These are phyloP conservation scores for Sorex maritimensis DNA, from an alignment of 2,797 vertebrate genomes.

Conservation along the genomic window DNA sequence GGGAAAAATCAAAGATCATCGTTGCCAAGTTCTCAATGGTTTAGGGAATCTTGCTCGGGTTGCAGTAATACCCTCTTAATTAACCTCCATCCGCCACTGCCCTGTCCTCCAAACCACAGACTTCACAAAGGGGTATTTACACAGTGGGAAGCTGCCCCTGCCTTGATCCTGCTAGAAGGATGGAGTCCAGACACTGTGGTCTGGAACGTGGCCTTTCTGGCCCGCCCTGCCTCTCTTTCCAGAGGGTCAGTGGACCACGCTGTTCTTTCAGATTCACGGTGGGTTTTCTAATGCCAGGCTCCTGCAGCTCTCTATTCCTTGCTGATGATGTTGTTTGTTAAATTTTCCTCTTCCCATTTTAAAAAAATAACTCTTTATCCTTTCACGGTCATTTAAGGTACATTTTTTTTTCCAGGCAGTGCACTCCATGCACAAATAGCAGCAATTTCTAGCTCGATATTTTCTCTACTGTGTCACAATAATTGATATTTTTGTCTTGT, in stretches of 20 bases:
- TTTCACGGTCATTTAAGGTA: not conserved
- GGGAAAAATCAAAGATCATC: not conserved
- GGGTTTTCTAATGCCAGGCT: not conserved
- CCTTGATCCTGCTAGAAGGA: not conserved
- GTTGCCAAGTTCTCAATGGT: not conserved
- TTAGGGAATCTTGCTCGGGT: slow-evolving; percentile 27
- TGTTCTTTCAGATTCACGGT: not conserved
- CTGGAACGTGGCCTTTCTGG: not conserved
- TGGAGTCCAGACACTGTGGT: not conserved
- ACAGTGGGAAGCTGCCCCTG: not conserved
- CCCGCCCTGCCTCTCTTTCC: not conserved
- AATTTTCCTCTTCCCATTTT: not conserved
- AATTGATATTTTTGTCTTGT: not conserved
- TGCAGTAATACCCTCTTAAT: not conserved
- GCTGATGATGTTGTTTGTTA: not conserved
- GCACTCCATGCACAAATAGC: not conserved
- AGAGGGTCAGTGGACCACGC: not conserved
- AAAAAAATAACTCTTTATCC: not conserved
- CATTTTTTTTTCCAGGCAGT: not conserved
- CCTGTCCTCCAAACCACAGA: not conserved
- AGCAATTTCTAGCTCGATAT: not conserved
- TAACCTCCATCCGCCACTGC: not conserved
- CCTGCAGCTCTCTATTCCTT: not conserved
- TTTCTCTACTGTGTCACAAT: not conserved
- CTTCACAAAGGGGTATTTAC: not conserved